Evolutionary conservation across 1,140 invertebrate species (phyloP).

Genomic region (Idris sp.): DNA sequence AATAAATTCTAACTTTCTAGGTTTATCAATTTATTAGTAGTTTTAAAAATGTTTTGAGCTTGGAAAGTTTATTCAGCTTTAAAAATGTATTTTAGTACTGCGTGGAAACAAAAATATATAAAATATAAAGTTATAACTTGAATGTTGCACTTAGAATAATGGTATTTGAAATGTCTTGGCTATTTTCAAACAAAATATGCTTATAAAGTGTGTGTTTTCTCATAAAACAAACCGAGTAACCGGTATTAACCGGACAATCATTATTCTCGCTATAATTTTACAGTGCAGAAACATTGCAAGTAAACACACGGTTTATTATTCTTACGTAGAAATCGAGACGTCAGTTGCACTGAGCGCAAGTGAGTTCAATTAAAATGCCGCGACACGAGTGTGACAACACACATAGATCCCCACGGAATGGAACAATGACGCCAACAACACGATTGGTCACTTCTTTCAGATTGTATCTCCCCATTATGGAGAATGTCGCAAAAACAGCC

Average conservation of each 20-base stretch:
- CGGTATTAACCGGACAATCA: constrained; percentile 26
- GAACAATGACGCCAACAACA: constrained; percentile 21
- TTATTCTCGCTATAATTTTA: constrained; percentile 26
- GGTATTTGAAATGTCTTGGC: too few species aligned
- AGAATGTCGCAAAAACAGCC: constrained; percentile 10
- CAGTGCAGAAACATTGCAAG: constrained; percentile 13
- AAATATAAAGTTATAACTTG: too few species aligned
- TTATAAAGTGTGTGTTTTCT: constrained; percentile 11
- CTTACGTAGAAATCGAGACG: constrained; percentile 29
- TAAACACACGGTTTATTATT: constrained; percentile 24
- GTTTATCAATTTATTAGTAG: too few species aligned
- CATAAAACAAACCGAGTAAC: constrained; percentile 26
- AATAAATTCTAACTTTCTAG: too few species aligned
- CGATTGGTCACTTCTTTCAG: constrained; percentile 15
- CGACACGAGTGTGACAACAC: constrained; percentile 23
- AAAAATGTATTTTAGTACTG: too few species aligned
- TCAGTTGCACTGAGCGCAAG: constrained; percentile 11
- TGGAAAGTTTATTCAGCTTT: too few species aligned
- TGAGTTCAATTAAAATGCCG: constrained; percentile 45
- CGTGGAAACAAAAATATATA: too few species aligned
- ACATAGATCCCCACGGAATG: constrained; percentile 19
- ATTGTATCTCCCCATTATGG: constrained; percentile 12
- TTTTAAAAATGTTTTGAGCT: too few species aligned
- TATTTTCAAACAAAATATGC: background rate
- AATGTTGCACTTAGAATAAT: too few species aligned